Conservation (phyloP, 2,113 vertebrate genomes). For the Oceanites oceanicus region DNA sequence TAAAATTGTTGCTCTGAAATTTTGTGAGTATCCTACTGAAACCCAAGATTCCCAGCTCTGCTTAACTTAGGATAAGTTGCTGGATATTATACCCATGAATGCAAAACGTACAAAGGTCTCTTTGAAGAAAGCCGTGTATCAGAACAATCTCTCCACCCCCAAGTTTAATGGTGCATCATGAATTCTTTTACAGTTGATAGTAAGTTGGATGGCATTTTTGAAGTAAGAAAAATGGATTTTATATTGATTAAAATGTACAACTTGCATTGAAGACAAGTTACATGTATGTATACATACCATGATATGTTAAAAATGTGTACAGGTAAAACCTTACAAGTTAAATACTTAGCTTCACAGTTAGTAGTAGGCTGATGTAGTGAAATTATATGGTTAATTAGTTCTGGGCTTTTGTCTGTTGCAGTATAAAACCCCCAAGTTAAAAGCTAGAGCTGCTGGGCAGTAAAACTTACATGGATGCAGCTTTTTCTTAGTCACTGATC, state of each 20-base stretch:
- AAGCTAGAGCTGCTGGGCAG: not conserved
- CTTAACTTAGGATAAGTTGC: not conserved
- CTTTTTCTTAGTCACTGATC: not conserved
- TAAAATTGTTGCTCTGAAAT: not conserved
- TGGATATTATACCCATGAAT: not conserved
- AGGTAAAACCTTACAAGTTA: not conserved
- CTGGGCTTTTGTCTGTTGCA: not conserved
- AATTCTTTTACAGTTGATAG: not conserved
- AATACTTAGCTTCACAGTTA: not conserved
- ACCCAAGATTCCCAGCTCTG: not conserved
- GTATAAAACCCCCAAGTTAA: not conserved
- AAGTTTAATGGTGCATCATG: not conserved
- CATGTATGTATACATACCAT: accelerated
- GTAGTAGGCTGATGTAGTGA: not conserved
- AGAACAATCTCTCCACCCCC: not conserved
- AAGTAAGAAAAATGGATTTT: not conserved
- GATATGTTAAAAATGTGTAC: not conserved
- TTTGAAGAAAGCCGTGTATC: not conserved
- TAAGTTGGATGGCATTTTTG: not conserved
- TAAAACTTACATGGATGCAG: not conserved
- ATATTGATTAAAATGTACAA: not conserved
- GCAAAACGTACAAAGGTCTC: not conserved
- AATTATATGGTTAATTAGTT: not conserved
- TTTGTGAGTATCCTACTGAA: not conserved
- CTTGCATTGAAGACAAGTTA: not conserved